Base-by-base conservation (phyloP, 2,888 invertebrate species). In the Perdita meconis region DNA sequence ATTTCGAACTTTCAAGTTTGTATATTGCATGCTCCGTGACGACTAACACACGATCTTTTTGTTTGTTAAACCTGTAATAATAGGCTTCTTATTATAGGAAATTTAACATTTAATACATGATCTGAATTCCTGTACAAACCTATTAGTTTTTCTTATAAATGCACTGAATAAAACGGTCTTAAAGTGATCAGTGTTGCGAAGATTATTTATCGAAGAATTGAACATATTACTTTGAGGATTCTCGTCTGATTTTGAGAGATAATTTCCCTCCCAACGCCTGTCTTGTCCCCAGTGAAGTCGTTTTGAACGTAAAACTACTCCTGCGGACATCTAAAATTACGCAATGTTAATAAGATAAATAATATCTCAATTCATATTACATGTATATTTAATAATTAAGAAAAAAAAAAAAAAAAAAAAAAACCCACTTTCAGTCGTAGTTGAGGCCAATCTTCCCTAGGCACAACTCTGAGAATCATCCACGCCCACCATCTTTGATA, bases 401-500 rank as follows among this genome's bases (percentile, higher is more conserved):
- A n/a, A n/a, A n/a, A n/a, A n/a, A n/a, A n/a, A n/a, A n/a, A n/a
- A n/a, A n/a, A 1, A n/a, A 3, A n/a, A 36, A 8, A 26, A 19
- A 19, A 13, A 22, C 36, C 6, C 88, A 94, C 93, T 92, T 97
- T 97, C 72, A 97, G 92, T 70, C 96, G 94, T 84, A 99, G 94
- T 91, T 97, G 96, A 8, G 97, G 96, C 97, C 98, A 97, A 89
- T 98, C 97, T 38, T 95, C 94, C 70, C 95, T 93, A 1, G 97
- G 97, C 81, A 98, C 95, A 72, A 95, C 95, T 86, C 94, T 94
- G n/a, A 99, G 94, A 65, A 97, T 95, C 94, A 97, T 97, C 93
- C 94, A 95, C 0, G 98, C 98, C 70, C 98, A 94, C 98, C 98
- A 99, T 83, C 96, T 94, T n/a, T 95, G 94, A 89, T 94, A 96